Evolutionary conservation across 2,888 invertebrate species (phyloP).

Genomic region (Neoascia interrupta): DNA sequence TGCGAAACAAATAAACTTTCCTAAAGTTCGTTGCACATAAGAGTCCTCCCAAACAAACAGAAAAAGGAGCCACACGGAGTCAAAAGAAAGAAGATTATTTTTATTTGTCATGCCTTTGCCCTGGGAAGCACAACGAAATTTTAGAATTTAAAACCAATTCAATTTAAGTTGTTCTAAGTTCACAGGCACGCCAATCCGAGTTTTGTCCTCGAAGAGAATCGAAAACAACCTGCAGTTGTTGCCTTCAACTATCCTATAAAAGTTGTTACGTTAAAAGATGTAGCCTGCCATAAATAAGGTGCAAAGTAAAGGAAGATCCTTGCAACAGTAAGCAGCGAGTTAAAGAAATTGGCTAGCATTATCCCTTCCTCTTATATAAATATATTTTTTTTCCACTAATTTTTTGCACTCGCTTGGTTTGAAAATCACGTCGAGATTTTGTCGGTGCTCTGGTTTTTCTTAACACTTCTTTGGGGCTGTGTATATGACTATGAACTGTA

Average conservation of each 20-base stretch:
- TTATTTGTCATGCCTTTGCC: slow-evolving; percentile 19
- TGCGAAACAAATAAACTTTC: slow-evolving; percentile 57
- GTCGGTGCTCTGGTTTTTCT: slow-evolving; percentile 33
- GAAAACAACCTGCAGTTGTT: slow-evolving; percentile 52
- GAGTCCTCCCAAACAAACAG: slow-evolving; percentile 10
- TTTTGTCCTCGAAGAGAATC: neutral
- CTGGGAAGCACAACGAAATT: slow-evolving; percentile 41
- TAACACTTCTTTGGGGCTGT: slow-evolving; percentile 32
- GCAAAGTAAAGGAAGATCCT: slow-evolving; percentile 38
- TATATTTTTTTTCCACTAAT: slow-evolving; percentile 22
- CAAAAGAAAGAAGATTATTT: slow-evolving; percentile 6
- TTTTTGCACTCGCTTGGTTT: slow-evolving; percentile 19
- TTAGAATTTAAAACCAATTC: slow-evolving; percentile 55
- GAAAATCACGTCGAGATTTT: slow-evolving; percentile 62
- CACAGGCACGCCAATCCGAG: slow-evolving; percentile 18
- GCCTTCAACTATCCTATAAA: slow-evolving; percentile 43
- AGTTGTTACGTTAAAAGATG: slow-evolving; percentile 45
- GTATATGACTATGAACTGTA: slow-evolving; percentile 59
- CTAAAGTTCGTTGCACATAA: slow-evolving; percentile 24
- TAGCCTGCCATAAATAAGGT: too few species aligned
- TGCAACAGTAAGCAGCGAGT: too few species aligned
- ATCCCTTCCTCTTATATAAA: slow-evolving; percentile 21
- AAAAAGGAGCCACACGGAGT: slow-evolving; percentile 7
- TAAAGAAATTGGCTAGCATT: too few species aligned
- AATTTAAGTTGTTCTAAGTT: slow-evolving; percentile 44